phyloP scores from a whole-genome alignment of 2,888 invertebrate species.

The Candidula unifasciata region DNA sequence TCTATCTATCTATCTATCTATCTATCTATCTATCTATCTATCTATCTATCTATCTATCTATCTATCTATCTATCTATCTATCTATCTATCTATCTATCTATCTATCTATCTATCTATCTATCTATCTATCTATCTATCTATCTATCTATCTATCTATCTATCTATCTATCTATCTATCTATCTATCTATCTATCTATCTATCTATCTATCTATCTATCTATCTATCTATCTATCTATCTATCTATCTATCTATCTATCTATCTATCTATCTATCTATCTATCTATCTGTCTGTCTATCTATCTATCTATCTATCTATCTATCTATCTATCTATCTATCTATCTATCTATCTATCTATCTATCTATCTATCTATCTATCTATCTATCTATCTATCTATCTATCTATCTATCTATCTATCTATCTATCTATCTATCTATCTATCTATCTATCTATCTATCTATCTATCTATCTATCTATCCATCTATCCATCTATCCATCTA shows the following conservation, averaged over 20 bases:
- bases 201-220: too few species aligned
- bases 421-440: too few species aligned
- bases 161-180: neutral
- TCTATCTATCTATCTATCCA: neutral
- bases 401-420: neutral
- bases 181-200: neutral
- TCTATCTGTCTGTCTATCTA: neutral
- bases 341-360: neutral
- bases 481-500: neutral
- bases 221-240: neutral
- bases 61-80: neutral
- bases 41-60: neutral
- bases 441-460: neutral
- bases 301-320: neutral
- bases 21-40: neutral
- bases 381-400: neutral
- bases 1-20: neutral
- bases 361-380: neutral
- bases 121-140: neutral
- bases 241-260: neutral
- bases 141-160: neutral
- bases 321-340: too few species aligned
- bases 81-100: too few species aligned
- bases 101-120: neutral
- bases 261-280: neutral